Evolutionary conservation across 1,140 invertebrate species (phyloP), one percentile per base, ranked within the genome.

Genomic region (Tenebrio molitor): DNA sequence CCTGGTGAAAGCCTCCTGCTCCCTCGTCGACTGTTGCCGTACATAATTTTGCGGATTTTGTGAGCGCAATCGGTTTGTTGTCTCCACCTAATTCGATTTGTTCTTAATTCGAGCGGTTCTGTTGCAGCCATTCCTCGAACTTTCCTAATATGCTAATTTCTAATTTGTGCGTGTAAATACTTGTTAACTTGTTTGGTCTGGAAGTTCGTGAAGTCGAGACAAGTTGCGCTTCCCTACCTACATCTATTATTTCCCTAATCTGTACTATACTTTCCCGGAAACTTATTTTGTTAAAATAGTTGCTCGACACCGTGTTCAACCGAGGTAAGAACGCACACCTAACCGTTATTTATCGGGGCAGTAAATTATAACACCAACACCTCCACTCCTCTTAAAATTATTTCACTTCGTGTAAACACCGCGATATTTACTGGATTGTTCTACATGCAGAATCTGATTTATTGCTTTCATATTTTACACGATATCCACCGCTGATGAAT

Each of bases 261-360:
- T 58, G 21, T 29, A 5, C 50, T 58, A 58, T 58, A 58, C 50
- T 58, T 58, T 58, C 50, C n/a, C 23, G 3, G n/a, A n/a, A 58
- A 58, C 50, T 58, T 58, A 58, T 58, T 58, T 58, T 58, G 50
- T 58, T 58, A 58, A 58, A 58, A 58, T 58, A 58, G 50, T 58
- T 58, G 4, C 50, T 25, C 4, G 50, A 58, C 50, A 29, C 12
- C 6, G 46, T 15, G 23, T 15, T 29, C 50, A 14, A 23, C 2
- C 17, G 8, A 23, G 14, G 46, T 5, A 39, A 23, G 17, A 23
- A 53, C 46, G 17, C n/a, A 25, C n/a, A 58, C 29, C 50, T 33
- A 58, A 29, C 21, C 50, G 50, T 58, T 58, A 58, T 58, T 58
- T 58, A 58, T 58, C 14, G 50, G 14, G 3, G 50, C 21, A 12